Conservation (phyloP, 2,113 vertebrate species). For the Trogon surrucura region DNA sequence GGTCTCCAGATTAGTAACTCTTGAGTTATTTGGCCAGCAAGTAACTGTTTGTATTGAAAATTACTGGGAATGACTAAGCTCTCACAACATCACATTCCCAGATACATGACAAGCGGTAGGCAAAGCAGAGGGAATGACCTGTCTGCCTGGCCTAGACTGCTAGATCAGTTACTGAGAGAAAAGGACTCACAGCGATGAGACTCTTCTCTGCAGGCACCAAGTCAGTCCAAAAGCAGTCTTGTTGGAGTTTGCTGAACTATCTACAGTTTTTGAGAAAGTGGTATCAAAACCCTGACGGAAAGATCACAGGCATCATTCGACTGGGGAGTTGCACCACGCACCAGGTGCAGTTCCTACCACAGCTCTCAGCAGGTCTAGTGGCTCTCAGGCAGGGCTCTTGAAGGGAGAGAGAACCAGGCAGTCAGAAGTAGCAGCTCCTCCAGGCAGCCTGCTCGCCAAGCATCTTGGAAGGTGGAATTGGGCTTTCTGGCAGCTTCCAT, state of each 20-base stretch:
- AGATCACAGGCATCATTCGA: neutral
- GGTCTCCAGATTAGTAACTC: neutral
- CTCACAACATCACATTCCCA: neutral
- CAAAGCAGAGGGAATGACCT: neutral
- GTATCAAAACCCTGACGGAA: neutral
- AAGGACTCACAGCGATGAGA: neutral
- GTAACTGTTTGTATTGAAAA: neutral
- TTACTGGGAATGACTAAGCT: accelerated
- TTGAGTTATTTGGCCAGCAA: neutral
- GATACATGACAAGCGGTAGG: neutral
- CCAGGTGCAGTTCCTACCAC: neutral
- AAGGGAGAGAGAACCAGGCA: neutral
- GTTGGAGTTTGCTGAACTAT: neutral
- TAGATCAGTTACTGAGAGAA: neutral
- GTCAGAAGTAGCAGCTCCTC: neutral
- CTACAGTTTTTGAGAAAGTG: neutral
- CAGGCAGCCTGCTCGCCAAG: neutral
- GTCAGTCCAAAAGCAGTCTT: neutral
- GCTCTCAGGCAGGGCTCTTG: neutral
- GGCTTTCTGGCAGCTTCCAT: neutral
- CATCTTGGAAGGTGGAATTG: neutral
- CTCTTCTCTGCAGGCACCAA: neutral
- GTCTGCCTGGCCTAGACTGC: neutral
- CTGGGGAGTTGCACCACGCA: neutral
- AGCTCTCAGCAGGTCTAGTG: neutral